Conservation (phyloP, 92 coral and sea anemone species). For the Parazoanthus atlanticus region DNA sequence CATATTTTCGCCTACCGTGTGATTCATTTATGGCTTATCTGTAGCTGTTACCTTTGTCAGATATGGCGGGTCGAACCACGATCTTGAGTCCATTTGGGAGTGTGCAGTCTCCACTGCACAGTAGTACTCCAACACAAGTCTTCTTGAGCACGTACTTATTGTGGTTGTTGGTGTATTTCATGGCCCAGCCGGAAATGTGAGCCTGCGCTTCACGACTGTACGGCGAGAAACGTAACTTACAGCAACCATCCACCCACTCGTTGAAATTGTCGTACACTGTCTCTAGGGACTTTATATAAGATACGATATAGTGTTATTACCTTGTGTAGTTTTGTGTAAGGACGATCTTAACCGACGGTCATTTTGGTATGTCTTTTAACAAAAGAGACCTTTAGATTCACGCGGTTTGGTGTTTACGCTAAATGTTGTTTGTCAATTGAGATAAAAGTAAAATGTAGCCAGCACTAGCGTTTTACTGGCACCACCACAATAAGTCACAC, state of each 20-base stretch:
- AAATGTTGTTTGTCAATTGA: no score
- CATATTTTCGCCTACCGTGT: no score
- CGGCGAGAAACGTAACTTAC: slow-evolving; percentile 87
- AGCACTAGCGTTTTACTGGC: no score
- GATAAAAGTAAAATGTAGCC: no score
- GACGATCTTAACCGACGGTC: no score
- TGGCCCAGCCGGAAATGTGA: slow-evolving; percentile 99
- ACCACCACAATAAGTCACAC: no score
- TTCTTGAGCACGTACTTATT: slow-evolving; percentile 95
- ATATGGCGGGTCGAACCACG: slow-evolving; percentile 94
- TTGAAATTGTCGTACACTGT: slow-evolving; percentile 79
- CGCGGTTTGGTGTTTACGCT: no score
- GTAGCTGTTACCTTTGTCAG: slow-evolving; percentile 84
- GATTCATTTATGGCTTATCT: no score
- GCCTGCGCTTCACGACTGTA: slow-evolving; percentile 97
- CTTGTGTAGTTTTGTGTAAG: neutral
- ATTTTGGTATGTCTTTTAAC: no score
- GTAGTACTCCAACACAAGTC: slow-evolving; percentile 95
- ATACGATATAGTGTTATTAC: neutral
- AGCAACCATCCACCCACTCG: slow-evolving; percentile 96
- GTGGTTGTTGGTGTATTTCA: slow-evolving; percentile 99
- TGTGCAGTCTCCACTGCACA: slow-evolving; percentile 85
- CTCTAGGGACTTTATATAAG: slow-evolving; percentile 54
- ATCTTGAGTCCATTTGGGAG: slow-evolving; percentile 89
- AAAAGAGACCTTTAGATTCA: no score